Base-by-base conservation (phyloP, 2,797 vertebrate genomes). In the Galago senegalensis region DNA sequence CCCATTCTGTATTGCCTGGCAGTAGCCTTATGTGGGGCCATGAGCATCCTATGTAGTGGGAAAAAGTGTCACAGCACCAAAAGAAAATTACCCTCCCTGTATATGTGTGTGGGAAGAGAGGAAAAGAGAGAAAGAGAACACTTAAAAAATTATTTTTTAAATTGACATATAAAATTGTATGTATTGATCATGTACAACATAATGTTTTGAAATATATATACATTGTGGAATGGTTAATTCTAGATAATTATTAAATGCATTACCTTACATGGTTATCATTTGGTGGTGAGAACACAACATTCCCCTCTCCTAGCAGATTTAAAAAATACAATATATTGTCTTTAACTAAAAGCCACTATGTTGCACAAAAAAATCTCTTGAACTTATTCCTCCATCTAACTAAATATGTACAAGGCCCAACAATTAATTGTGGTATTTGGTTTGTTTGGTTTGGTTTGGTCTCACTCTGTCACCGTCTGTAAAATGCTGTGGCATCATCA, bases 11-110 rank as follows among this genome's bases (percentile, higher is more conserved):
- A 82, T 92, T 95, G 93, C 93, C 96, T 97, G 90, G 75, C 85
- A 90, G 69, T 90, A 82, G 82, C 82, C 79, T 80, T 63, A 27
- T 56, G 61, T 82, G 87, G 89, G 70, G 37, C 86, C 53, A 31
- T 1, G 46, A 95, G 79, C 61, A 93, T 60, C 67, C 91, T 85
- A 27, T 69, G 83, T 49, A 65, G 34, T 73, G 61, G 46, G 23
- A 69, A 91, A 94, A 94, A 93, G 81, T 93, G 91, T 93, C 93
- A 96, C 20, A 73, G 95, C 58, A 96, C 58, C 67, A 34, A 83
- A 90, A 93, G 91, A 93, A 96, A 95, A 93, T 79, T 80, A 91
- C 56, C 23, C 56, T 95, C 29, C 46, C 7, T 3, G 2, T 93
- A 9, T 84, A 13, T 76, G 16, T 77, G n/a, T 72, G 27, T 75